Conservation (phyloP, 2,888 invertebrate genomes). For the Erebia aethiops region DNA sequence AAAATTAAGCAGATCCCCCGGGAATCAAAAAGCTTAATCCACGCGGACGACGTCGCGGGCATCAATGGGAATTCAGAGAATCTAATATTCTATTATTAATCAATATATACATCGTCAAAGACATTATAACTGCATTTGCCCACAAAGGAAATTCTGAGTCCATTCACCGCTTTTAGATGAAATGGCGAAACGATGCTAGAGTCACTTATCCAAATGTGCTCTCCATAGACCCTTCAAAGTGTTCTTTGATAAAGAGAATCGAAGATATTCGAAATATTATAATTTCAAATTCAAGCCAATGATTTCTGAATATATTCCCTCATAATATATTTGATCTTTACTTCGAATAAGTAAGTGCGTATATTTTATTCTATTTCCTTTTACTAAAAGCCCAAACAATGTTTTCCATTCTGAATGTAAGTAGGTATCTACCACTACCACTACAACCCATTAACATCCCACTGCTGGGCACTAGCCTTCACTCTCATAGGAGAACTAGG, state of each 20-base stretch:
- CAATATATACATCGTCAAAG: conserved; percentile 1
- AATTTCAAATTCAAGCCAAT: conserved; percentile 41
- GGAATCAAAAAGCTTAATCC: too few species aligned
- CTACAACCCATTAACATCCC: too few species aligned
- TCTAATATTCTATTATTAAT: neutral
- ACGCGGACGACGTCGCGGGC: too few species aligned
- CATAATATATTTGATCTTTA: conserved; percentile 27
- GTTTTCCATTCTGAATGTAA: conserved; percentile 15
- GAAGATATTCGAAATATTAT: conserved; percentile 32
- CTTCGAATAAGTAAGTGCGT: conserved; percentile 16
- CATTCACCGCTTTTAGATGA: conserved; percentile 25
- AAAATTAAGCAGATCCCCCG: too few species aligned
- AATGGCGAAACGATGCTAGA: conserved; percentile 28
- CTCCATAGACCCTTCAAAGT: conserved; percentile 31
- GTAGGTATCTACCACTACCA: too few species aligned
- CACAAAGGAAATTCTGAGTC: conserved; percentile 3
- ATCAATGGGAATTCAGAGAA: too few species aligned
- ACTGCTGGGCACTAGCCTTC: too few species aligned
- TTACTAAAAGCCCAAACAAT: neutral
- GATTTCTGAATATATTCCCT: conserved; percentile 33
- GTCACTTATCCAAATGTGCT: conserved; percentile 38
- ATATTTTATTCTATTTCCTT: conserved; percentile 3
- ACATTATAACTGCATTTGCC: conserved; percentile 5
- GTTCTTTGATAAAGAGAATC: conserved; percentile 36
- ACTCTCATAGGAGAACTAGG: too few species aligned